Base-by-base conservation (phyloP, 1,140 invertebrate species). In the Zaprionus davidi region DNA sequence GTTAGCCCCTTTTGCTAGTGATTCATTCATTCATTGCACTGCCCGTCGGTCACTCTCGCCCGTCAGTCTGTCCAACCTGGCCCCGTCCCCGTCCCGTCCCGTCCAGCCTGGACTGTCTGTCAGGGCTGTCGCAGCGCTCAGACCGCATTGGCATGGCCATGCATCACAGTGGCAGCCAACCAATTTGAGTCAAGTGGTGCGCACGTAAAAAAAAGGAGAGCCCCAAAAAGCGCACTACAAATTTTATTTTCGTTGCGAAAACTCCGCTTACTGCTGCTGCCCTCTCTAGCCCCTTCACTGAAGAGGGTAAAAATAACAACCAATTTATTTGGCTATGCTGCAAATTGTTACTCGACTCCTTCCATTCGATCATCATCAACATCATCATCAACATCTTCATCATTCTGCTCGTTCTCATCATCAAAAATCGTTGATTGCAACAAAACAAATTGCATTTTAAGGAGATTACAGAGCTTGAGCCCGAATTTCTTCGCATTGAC, bases 361-460 rank as follows among this genome's bases (percentile, higher is more conserved):
- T n/a, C 81, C 81, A 81, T 85, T 84, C 84, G 85, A 88, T 88
- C 81, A 81, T 71, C 84, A 76, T 74, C 73, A 88, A 88, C 81
- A 81, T 71, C 84, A 74, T 74, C 73, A 74, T 71, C 73, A 60
- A 67, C 81, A 31, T 71, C 80, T 38, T 58, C 73, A 51, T 78
- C 57, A 60, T 66, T 31, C 36, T 63, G 34, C 49, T 75, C 60
- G 38, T 81, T 71, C 67, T 86, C 84, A 88, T 87, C 84, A 87
- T 87, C 84, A 88, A 87, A 87, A 88, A 90, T 90, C 85, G 84
- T 88, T 90, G 84, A 88, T 88, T 88, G 85, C 85, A 90, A 88
- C 85, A 90, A 87, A 90, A 88, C 85, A 90, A 88, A 88, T 88
- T 88, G 81, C 85, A 85, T 90, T 88, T 88, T 88, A 88, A 88